phyloP scores from a whole-genome alignment of 2,888 invertebrate species.

The Macaria liturata region DNA sequence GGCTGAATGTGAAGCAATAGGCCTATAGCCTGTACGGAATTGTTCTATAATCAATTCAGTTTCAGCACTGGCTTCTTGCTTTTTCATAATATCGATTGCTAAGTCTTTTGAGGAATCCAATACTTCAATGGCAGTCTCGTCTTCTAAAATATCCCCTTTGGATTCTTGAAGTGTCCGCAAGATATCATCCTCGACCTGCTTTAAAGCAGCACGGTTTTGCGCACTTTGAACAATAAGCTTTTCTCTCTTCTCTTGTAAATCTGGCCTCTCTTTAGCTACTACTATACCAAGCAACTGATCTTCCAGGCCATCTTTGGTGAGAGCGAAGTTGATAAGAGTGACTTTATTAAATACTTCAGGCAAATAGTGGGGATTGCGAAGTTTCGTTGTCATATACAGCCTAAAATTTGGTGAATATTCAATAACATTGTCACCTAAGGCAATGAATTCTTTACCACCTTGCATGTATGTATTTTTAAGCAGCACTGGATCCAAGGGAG shows the following conservation, averaged over 20 bases:
- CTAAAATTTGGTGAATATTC: slow-evolving; percentile 90
- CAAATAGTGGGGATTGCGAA: slow-evolving; percentile 92
- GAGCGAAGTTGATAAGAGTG: slow-evolving; percentile 91
- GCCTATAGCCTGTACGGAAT: slow-evolving; percentile 88
- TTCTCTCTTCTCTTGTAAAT: slow-evolving; percentile 91
- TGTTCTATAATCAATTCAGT: slow-evolving; percentile 90
- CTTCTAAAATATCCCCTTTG: slow-evolving; percentile 95
- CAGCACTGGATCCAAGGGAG: slow-evolving; percentile 90
- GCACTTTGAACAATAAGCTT: slow-evolving; percentile 91
- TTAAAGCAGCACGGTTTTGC: slow-evolving; percentile 90
- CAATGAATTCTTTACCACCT: slow-evolving; percentile 89
- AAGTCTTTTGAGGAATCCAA: slow-evolving; percentile 93
- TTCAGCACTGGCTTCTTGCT: slow-evolving; percentile 90
- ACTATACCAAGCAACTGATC: slow-evolving; percentile 93
- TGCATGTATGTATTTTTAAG: slow-evolving; percentile 89
- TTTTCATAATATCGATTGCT: slow-evolving; percentile 91
- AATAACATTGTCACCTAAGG: slow-evolving; percentile 90
- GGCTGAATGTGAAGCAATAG: slow-evolving; percentile 91
- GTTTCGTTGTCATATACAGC: slow-evolving; percentile 91
- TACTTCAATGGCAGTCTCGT: slow-evolving; percentile 94
- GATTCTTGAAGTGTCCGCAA: slow-evolving; percentile 91
- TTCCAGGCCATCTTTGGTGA: slow-evolving; percentile 91
- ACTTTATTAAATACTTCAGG: slow-evolving; percentile 94
- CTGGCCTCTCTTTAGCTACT: slow-evolving; percentile 92
- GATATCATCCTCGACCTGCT: slow-evolving; percentile 95